Evolutionary conservation across 1,140 invertebrate genomes (phyloP), one percentile per base, ranked within the genome.

Genomic region (Ditylenchus dipsaci): DNA sequence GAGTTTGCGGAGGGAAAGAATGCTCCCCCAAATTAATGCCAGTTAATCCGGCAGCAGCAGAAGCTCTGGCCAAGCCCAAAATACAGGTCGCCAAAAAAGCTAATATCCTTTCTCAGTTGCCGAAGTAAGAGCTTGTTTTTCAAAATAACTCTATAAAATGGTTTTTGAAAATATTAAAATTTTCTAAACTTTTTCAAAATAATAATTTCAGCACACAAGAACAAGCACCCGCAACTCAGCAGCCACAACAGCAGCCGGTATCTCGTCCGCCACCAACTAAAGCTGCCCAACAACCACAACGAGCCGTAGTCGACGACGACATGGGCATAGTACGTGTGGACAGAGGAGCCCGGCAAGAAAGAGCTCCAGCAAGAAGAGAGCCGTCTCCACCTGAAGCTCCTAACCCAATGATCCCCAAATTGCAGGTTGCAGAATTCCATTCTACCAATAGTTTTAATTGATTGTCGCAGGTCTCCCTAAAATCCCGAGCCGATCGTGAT

Each of bases 31-130:
- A 78, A 19, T 60, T 79, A 62, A 68, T 78, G 58, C 69, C 78
- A 30, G 82, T 82, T 11, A 82, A 82, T 62, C 74, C 82, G 15
- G 82, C 75, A 9, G 81, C 81, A 15, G 76, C 80, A 11, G n/a
- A 53, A 26, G 33, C 33, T 38, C 58, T 57, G 3, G 61, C 69
- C 0, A 82, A 82, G 63, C 82, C 78, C 23, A 82, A 82, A 60
- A 68, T 80, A 21, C 72, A 80, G 45, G 80, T 82, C 19, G 82
- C 78, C 17, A 82, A 83, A 56, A 82, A 83, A 38, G 82, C 80
- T 9, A 82, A 82, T 58, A 83, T 82, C 62, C 69, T 82, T 15
- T 68, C 67, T 29, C 75, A 81, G 33, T 45, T 83, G 69, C 78
- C 76, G 33, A 38, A 38, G 33, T 38, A 38, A 38, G 33, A 38